phyloP scores from a whole-genome alignment of 2,888 invertebrate species.

The Platycnemis pennipes region DNA sequence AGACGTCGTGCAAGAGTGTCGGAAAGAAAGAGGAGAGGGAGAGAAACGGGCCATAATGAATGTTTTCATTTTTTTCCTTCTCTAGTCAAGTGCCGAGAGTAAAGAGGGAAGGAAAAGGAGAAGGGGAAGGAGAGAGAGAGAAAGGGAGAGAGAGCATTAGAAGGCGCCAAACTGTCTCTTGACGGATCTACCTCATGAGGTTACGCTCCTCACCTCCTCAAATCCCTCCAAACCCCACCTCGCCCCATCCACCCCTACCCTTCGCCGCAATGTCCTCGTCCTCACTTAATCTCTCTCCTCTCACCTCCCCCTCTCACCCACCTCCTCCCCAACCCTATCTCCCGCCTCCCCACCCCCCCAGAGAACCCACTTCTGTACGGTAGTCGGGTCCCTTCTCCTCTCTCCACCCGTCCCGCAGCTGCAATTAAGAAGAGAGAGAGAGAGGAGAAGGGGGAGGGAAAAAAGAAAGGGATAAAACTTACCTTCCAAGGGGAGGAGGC shows the following conservation, averaged over 20 bases:
- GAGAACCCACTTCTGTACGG: not conserved
- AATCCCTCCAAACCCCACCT: not conserved
- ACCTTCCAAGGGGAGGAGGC: not conserved
- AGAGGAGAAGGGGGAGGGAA: not conserved
- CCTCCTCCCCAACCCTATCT: not conserved
- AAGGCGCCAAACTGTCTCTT: slow-evolving; percentile 63
- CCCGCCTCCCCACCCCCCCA: not conserved
- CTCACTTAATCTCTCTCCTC: not conserved
- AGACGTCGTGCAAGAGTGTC: not conserved
- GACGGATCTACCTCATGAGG: slow-evolving; percentile 35
- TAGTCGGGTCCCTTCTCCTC: not conserved
- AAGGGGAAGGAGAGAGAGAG: not conserved
- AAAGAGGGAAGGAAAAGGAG: not conserved
- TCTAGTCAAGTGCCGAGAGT: not conserved
- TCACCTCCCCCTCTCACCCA: not conserved
- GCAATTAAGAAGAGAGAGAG: not conserved
- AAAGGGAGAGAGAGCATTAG: not conserved
- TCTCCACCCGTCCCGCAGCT: not conserved
- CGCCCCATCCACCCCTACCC: not conserved
- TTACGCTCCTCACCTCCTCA: slow-evolving; percentile 10
- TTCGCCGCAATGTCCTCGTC: not conserved
- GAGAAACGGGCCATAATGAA: slow-evolving; percentile 1
- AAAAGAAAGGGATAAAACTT: slow-evolving; percentile 26
- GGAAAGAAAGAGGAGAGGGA: not conserved
- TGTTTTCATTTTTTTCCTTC: slow-evolving; percentile 3